Percentiles rank a stretch among this genome's conserved stretches.
These are phyloP conservation scores for Tolypeutes matacus DNA, from an alignment of 2,797 vertebrate species.

Conservation along the genomic window DNA sequence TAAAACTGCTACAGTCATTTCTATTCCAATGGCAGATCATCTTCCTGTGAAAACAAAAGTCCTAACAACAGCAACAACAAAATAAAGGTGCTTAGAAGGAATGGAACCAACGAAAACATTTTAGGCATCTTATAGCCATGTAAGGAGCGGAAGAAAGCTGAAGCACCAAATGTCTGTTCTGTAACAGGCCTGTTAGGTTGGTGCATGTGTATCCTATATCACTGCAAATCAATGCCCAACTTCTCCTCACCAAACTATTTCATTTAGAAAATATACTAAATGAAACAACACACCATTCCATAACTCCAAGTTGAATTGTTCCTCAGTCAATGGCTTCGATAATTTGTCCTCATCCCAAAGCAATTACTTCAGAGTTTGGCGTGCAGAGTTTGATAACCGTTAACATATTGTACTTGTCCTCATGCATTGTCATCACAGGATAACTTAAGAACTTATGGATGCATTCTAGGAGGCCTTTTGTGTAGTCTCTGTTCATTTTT, in stretches of 20 bases:
- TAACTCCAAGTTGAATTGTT: background rate
- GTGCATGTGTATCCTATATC: background rate
- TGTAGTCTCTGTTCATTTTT: constrained; percentile 29
- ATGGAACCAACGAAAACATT: constrained; percentile 6
- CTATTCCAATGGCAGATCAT: background rate
- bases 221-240: background rate
- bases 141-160: background rate
- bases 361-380: background rate
- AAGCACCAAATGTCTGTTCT: background rate
- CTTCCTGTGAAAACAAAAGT: constrained; percentile 13
- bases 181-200: background rate
- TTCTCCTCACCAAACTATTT: constrained; percentile 13
- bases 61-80: background rate
- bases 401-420: background rate
- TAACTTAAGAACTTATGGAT: background rate
- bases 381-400: background rate
- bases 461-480: background rate
- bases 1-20: background rate
- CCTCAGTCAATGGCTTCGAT: background rate
- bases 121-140: background rate
- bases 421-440: background rate
- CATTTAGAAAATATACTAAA: background rate
- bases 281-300: background rate
- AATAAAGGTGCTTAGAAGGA: background rate
- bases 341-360: background rate